Base-by-base conservation (phyloP, 2,797 vertebrate species). In the Hephaestus fuliginosus region DNA sequence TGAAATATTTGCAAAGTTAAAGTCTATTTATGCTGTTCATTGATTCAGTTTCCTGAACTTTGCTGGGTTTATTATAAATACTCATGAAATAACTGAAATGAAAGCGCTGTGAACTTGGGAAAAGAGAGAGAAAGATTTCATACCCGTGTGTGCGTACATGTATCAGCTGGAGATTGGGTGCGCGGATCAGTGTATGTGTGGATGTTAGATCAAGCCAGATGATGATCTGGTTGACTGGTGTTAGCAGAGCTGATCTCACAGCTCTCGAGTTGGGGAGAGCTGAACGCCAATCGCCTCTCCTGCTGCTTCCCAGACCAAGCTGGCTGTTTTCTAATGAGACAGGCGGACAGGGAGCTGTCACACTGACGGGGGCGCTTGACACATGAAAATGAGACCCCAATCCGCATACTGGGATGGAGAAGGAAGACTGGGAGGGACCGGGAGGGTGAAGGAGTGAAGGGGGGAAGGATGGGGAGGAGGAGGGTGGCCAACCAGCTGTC, bases 251-350 rank as follows among this genome's bases (percentile, higher is more conserved):
- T 87, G 86, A 91, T 92, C 89, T 88, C 86, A 91, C 85, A 89
- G 86, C 86, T 87, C 88, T 83, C 7, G 63, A 75, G 86, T 83
- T 81, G 82, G 85, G 74, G 49, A 72, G 87, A 88, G 78, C 77
- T 78, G 88, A 90, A 89, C 82, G 41, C 75, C 77, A 80, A 79
- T 90, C 81, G 67, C 86, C 84, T 86, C 88, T 90, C 91, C 84
- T 76, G 85, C 90, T 84, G 89, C 87, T 92, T 91, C 89, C 82
- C 87, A 84, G 94, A 95, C 93, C 95, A 94, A 93, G 91, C 95
- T 92, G 85, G 79, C 87, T 93, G 93, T 92, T 95, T 80, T 95
- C 93, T 95, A 96, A 96, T 93, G 95, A 96, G 96, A 95, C 95
- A 96, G 92, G 92, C 91, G 86, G 94, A 95, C 92, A 93, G 94